Conservation (phyloP, 2,888 invertebrate genomes). For the Agonopterix heracliana region DNA sequence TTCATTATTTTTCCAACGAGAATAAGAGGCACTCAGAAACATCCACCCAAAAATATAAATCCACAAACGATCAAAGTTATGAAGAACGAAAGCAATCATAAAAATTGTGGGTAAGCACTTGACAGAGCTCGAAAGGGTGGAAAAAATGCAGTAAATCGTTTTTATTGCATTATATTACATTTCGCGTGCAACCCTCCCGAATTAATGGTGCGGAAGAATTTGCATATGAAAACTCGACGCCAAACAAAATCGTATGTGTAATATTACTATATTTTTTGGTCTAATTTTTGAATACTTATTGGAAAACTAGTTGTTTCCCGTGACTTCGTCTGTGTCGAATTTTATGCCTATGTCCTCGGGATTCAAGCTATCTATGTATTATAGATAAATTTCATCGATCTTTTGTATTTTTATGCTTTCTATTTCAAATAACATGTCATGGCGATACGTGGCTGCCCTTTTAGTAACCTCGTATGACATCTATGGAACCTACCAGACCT, state of each 20-base stretch:
- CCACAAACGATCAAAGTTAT: constrained; percentile 20
- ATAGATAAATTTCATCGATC: too few species aligned
- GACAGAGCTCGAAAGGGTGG: constrained; percentile 37
- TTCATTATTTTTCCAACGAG: too few species aligned
- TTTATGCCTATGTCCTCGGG: too few species aligned
- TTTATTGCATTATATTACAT: constrained; percentile 63
- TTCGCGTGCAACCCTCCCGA: constrained; percentile 29
- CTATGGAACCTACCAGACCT: too few species aligned
- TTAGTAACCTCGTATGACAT: too few species aligned
- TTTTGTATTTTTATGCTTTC: too few species aligned
- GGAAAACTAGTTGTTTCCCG: too few species aligned
- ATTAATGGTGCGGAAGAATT: constrained; percentile 51
- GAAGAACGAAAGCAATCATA: constrained; percentile 38
- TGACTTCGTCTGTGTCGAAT: not conserved
- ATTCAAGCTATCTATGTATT: too few species aligned
- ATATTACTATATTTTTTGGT: not conserved
- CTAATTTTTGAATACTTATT: too few species aligned
- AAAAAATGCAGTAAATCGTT: constrained; percentile 63
- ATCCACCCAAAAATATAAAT: constrained; percentile 14
- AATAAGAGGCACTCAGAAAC: not conserved
- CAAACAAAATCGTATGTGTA: not conserved
- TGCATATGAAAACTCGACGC: constrained; percentile 46
- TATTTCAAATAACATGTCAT: too few species aligned
- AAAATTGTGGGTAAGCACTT: constrained; percentile 29
- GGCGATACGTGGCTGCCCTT: too few species aligned